A percentile compares a stretch with the other conserved stretches of the same genome.
Conservation (phyloP, 2,888 invertebrate species). For the Xylota segnis region DNA sequence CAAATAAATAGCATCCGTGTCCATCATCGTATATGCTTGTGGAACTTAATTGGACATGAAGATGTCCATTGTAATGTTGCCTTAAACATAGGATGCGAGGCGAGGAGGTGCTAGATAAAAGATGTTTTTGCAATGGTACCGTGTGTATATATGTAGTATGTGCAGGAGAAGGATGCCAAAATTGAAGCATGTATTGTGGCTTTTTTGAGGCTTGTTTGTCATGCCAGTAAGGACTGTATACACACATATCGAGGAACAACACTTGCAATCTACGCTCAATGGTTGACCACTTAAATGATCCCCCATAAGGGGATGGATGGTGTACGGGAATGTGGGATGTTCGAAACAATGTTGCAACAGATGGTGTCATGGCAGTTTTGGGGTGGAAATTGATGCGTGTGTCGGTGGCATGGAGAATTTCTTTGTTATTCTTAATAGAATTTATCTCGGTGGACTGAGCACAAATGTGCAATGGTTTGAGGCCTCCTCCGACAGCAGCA, state of each 20-base stretch:
- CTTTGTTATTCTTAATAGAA: slow-evolving; percentile 53
- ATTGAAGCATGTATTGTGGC: slow-evolving; percentile 72
- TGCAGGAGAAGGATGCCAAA: slow-evolving; percentile 41
- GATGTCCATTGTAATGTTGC: slow-evolving; percentile 58
- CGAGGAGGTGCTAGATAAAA: slow-evolving; percentile 64
- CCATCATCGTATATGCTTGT: slow-evolving; percentile 65
- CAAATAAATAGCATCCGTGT: slow-evolving; percentile 74
- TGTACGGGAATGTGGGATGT: slow-evolving; percentile 36
- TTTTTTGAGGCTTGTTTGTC: slow-evolving; percentile 72
- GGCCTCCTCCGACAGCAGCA: neutral
- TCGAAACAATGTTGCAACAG: slow-evolving; percentile 66
- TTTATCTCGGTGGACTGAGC: slow-evolving; percentile 30
- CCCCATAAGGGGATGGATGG: neutral
- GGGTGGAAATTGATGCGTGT: slow-evolving; percentile 32
- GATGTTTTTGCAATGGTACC: slow-evolving; percentile 38
- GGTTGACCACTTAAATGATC: slow-evolving; percentile 68
- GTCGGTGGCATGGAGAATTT: slow-evolving; percentile 8
- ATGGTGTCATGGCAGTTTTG: slow-evolving; percentile 45
- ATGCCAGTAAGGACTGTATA: slow-evolving; percentile 21
- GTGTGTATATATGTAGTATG: neutral
- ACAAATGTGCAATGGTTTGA: slow-evolving; percentile 14
- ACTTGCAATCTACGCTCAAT: slow-evolving; percentile 54
- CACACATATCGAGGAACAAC: slow-evolving; percentile 22
- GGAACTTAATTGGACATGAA: slow-evolving; percentile 75
- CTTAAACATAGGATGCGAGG: slow-evolving; percentile 45